Evolutionary conservation across 2,888 invertebrate species (phyloP), one percentile per base, ranked within the genome.

Genomic region (Oligia latruncula): DNA sequence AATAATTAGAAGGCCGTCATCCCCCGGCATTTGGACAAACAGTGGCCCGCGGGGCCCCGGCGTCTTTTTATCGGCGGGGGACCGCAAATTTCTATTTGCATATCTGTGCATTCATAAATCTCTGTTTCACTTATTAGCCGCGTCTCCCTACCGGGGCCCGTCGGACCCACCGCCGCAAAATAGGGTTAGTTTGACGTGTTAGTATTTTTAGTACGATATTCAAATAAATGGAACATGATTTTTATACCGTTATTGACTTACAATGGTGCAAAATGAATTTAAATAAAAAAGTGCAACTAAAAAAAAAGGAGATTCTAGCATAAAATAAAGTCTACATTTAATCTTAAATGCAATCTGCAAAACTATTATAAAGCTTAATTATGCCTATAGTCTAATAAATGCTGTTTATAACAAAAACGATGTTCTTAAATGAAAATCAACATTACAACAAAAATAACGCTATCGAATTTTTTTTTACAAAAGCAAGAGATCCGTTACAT

Each of bases 31-130:
- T 95, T 95, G 95, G 95, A 94, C 96, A 94, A 95, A 95, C 95
- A 95, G 92, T 89, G 91, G 92, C 93, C 94, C 92, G 93, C 92
- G 92, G 93, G 94, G 93, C 90, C 67, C 90, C 90, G 91, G 92
- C 94, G 96, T 96, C 96, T 96, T 96, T 97, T 96, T 96, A 96
- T 95, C 96, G 94, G 93, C 93, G 92, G 93, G 96, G 96, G 96
- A 95, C 95, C 95, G 95, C 95, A 95, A 95, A 96, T 95, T 96
- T 96, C 95, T 96, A 97, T 97, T 97, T 97, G 96, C 96, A 97
- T 97, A 97, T 97, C 96, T 96, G 94, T 93, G 93, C 93, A 93
- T 94, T 95, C 96, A 96, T 97, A 97, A 97, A 97, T 97, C 97
- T 96, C 95, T 93, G 96, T 95, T 96, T 96, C 96, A 96, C 96